Evolutionary conservation across 2,113 vertebrate species (phyloP).

Genomic region (Melanostigma gelatinosum): DNA sequence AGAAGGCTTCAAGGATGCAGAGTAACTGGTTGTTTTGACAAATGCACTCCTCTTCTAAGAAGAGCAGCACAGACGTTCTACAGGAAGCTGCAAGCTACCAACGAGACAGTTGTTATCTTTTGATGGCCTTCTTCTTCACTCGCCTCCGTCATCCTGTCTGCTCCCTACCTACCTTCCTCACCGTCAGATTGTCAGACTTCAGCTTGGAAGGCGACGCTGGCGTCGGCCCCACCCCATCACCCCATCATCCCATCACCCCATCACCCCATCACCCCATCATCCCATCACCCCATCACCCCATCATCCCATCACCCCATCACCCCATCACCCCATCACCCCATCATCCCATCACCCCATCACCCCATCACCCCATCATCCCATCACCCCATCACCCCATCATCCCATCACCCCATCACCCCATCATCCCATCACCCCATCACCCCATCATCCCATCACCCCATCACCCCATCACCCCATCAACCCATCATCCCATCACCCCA

Average conservation of each 20-base stretch:
- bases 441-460: slow-evolving; percentile 21
- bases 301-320: not conserved
- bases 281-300: slow-evolving; percentile 44
- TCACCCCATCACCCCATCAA: slow-evolving; percentile 28
- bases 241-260: slow-evolving; percentile 44
- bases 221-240: slow-evolving; percentile 21
- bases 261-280: slow-evolving; percentile 30
- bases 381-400: slow-evolving; percentile 53
- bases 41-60: no score
- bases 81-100: not conserved
- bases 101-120: not conserved
- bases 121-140: not conserved
- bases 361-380: slow-evolving; percentile 43
- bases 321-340: slow-evolving; percentile 44
- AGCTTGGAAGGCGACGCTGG: slow-evolving; percentile 51
- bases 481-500: slow-evolving; percentile 26
- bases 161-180: not conserved
- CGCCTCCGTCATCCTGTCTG: slow-evolving; percentile 2
- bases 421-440: slow-evolving; percentile 29
- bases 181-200: slow-evolving; percentile 57
- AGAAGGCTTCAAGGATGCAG: not conserved
- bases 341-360: slow-evolving; percentile 43
- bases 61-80: not conserved
- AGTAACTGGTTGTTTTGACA: no score
- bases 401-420: slow-evolving; percentile 44